Percentiles rank a stretch among this genome's conserved stretches.
Evolutionary conservation across 2,888 invertebrate species (phyloP).

Genomic region (Torymus aiolomorphi): DNA sequence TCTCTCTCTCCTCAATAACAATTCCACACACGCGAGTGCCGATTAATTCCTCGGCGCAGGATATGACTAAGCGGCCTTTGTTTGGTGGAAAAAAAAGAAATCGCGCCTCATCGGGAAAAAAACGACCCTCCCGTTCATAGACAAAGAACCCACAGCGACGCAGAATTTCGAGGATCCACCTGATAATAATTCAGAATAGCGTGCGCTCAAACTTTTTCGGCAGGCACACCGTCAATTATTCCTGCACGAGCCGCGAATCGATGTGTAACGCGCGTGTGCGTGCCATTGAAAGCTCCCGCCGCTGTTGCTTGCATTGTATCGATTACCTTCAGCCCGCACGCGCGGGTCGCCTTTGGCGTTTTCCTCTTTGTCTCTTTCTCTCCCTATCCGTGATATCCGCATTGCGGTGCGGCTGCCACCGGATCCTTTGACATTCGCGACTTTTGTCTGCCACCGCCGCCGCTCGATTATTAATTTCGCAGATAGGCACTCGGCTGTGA

Average conservation of each 20-base stretch:
- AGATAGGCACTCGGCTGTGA: no score
- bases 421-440: conserved; percentile 2
- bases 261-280: conserved; percentile 11
- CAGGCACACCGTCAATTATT: conserved; percentile 40
- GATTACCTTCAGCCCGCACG: conserved; percentile 15
- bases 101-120: no score
- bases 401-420: conserved; percentile 42
- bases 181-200: conserved; percentile 45
- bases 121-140: no score
- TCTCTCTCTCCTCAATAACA: not conserved
- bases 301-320: conserved; percentile 42
- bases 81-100: not conserved
- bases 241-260: conserved; percentile 25
- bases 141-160: no score
- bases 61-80: conserved; percentile 42
- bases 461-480: no score
- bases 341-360: conserved; percentile 10
- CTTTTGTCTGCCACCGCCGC: not conserved
- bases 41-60: conserved; percentile 37
- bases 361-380: not conserved
- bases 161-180: conserved; percentile 2
- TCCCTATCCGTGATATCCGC: conserved; percentile 28
- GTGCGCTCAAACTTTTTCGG: conserved; percentile 16
- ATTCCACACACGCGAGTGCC: not conserved
- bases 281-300: conserved; percentile 7